Base-by-base conservation (phyloP, 2,113 vertebrate genomes). In the Psammodynastes pulverulentus region DNA sequence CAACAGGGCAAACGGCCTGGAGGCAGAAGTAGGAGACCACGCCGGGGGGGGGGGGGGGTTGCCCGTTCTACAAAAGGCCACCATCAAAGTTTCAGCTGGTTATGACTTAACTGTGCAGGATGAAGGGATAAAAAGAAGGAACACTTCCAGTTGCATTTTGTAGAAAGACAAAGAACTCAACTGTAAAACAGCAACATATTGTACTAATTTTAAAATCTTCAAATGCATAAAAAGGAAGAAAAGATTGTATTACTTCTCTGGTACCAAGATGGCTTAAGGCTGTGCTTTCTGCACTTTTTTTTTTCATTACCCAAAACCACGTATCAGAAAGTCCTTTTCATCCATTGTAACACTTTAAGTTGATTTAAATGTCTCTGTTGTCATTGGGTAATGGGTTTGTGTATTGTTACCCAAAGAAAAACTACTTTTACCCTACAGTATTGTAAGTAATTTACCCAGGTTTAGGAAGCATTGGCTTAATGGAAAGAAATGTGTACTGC, bases 71-170 rank as follows among this genome's bases (percentile, higher is more conserved):
- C 4, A 45, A 19, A 7, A 29, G 17, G 17, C 46, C 39, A 26
- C 24, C 79, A 7, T 84, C 67, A 84, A 43, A 39, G 24, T 26
- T 19, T 45, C 13, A 62, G 19, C 9, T 89, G 29, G 43, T 89
- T 91, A 91, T 17, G 53, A 84, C 67, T 93, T 92, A 85, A 62
- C 72, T 93, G 91, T 93, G 92, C 53, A 91, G 48, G 90, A 88
- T 93, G 91, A 39, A 92, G 39, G 10, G 17, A 58, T 43, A 87
- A 45, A 91, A 93, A 91, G 0, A 79, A 90, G 94, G 94, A 95
- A 39, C 54, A 67, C 3, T 56, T 45, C 4, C 19, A n/a, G n/a
- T 51, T 91, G 24, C 48, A 62, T 21, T 43, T 34, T 46, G 51
- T 34, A 26, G 26, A 86, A 46, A 19, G 39, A 79, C 39, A 56